Percentiles rank a stretch among this genome's conserved stretches.
Conservation (phyloP, 2,113 vertebrate species). For the Amphiprion ocellaris region DNA sequence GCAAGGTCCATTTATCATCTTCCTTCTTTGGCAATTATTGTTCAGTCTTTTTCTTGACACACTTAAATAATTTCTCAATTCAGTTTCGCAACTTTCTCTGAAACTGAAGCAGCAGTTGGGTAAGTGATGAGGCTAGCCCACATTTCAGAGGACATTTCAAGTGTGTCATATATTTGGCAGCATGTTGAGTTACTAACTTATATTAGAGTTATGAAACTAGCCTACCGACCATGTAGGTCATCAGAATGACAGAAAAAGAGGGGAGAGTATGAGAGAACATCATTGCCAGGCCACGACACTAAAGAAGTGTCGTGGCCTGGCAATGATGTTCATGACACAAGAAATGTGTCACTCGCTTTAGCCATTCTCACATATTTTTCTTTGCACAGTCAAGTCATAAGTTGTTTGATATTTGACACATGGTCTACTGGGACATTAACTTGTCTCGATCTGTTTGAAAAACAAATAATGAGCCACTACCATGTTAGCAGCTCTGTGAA, state of each 20-base stretch:
- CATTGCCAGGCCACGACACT: not conserved
- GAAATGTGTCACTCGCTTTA: not conserved
- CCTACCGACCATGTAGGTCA: constrained; percentile 12
- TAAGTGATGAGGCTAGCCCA: constrained; percentile 13
- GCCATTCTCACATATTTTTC: not conserved
- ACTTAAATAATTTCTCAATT: constrained; percentile 44
- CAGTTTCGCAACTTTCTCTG: constrained; percentile 53
- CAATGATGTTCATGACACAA: not conserved
- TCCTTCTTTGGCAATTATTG: constrained; percentile 1
- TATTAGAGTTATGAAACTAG: constrained; percentile 11
- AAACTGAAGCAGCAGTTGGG: constrained; percentile 14
- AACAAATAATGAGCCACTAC: too few species aligned
- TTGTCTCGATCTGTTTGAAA: too few species aligned
- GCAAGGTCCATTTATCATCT: not conserved
- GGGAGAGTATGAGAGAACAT: not conserved
- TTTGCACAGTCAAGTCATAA: not conserved
- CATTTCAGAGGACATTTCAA: constrained; percentile 32
- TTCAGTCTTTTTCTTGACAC: constrained; percentile 14
- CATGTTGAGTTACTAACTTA: not conserved
- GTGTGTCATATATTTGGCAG: constrained; percentile 37
- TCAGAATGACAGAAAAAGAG: constrained; percentile 5
- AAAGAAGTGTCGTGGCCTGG: not conserved
- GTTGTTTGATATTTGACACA: not conserved
- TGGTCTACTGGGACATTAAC: too few species aligned
- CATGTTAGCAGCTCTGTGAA: too few species aligned